These are phyloP conservation scores for Halcyon senegalensis DNA, from an alignment of 2,113 vertebrate species.

Conservation along the genomic window DNA sequence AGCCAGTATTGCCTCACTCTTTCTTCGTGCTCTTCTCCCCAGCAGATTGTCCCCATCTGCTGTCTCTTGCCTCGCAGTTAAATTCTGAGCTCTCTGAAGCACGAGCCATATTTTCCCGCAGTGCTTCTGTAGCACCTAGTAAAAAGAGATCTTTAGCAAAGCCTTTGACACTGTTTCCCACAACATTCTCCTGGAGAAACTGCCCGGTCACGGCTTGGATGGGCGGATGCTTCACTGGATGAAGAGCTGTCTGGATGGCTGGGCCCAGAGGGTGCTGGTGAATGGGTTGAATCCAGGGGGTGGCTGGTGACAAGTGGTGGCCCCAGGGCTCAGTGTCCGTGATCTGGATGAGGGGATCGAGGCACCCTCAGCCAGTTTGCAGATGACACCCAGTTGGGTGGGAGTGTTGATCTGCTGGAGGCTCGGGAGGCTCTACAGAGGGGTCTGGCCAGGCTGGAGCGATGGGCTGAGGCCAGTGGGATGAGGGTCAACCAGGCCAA, in stretches of 20 bases:
- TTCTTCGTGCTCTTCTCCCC: not conserved
- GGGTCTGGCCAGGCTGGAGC: too few species aligned
- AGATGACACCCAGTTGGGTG: too few species aligned
- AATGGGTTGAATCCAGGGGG: too few species aligned
- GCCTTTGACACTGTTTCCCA: not conserved
- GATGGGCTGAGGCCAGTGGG: too few species aligned
- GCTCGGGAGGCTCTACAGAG: too few species aligned
- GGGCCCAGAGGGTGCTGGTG: not conserved
- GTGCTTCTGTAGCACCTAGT: not conserved
- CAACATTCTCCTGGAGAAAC: not conserved
- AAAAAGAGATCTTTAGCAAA: not conserved
- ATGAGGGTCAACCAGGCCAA: too few species aligned
- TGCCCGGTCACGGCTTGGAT: not conserved
- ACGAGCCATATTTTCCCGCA: not conserved
- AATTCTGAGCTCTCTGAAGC: not conserved
- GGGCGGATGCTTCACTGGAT: not conserved
- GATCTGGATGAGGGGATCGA: too few species aligned
- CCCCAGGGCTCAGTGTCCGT: too few species aligned
- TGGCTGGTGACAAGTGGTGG: too few species aligned
- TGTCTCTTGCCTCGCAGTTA: not conserved
- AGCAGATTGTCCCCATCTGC: slow-evolving; percentile 49
- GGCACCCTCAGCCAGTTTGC: too few species aligned
- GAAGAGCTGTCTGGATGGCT: not conserved
- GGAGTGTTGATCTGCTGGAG: too few species aligned
- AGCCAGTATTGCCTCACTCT: slow-evolving; percentile 12